Conservation (phyloP, 2,888 invertebrate species). For the Napeogenes inachia region DNA sequence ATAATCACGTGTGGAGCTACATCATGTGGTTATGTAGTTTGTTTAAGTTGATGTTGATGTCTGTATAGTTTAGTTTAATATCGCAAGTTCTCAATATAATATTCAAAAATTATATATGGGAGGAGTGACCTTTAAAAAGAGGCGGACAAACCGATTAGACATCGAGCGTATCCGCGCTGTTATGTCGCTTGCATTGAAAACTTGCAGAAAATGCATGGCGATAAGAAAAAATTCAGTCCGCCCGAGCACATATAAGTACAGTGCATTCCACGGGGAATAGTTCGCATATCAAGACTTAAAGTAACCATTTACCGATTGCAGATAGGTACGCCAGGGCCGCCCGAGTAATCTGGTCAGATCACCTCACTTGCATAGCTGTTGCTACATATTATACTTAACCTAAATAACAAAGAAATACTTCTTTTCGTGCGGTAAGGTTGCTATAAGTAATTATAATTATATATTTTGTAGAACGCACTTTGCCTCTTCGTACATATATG, state of each 20-base stretch:
- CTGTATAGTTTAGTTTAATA: no score
- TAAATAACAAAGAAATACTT: conserved; percentile 71
- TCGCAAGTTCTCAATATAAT: no score
- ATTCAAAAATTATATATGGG: background rate
- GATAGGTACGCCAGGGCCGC: conserved; percentile 72
- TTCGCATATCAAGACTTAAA: conserved; percentile 73
- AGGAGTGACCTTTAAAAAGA: conserved; percentile 30
- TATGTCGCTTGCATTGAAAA: conserved; percentile 64
- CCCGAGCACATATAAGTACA: conserved; percentile 69
- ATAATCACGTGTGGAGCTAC: no score
- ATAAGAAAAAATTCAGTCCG: conserved; percentile 76
- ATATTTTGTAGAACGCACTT: background rate
- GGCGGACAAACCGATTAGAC: conserved; percentile 40
- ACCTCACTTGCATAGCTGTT: conserved; percentile 66
- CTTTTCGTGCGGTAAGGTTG: conserved; percentile 31
- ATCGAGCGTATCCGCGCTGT: conserved; percentile 42
- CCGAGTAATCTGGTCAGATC: conserved; percentile 72
- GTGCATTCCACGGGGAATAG: conserved; percentile 70
- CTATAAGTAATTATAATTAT: conserved; percentile 24
- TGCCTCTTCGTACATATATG: conserved; percentile 1
- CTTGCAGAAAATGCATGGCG: conserved; percentile 75
- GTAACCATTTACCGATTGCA: conserved; percentile 76
- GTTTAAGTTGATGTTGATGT: no score
- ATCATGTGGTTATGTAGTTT: no score
- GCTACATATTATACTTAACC: conserved; percentile 71